Evolutionary conservation across 2,797 vertebrate genomes (phyloP).

Genomic region (Pogoniulus pusillus): DNA sequence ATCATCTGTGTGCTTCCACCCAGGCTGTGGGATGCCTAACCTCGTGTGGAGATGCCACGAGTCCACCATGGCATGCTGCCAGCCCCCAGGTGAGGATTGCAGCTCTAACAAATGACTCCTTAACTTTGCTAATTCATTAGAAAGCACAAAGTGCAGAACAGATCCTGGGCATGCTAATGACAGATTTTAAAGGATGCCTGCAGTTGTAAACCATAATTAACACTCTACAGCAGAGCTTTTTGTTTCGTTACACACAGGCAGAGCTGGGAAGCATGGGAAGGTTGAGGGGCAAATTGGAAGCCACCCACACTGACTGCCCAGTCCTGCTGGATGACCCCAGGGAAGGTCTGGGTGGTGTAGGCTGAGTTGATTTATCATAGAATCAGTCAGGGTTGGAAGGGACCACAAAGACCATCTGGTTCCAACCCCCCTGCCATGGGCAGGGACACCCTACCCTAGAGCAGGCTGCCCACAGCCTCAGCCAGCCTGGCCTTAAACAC

Average conservation of each 20-base stretch:
- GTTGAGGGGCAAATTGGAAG: neutral
- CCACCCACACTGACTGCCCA: neutral
- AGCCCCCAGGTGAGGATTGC: neutral
- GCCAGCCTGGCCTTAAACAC: too few relatives aligned
- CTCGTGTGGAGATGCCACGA: fast-evolving
- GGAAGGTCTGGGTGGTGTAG: neutral
- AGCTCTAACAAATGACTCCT: slow-evolving; percentile 19
- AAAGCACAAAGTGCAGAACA: slow-evolving; percentile 18
- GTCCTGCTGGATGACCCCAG: neutral
- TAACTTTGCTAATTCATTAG: slow-evolving; percentile 49
- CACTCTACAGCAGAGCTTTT: slow-evolving; percentile 4
- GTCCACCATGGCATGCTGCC: neutral
- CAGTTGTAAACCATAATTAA: slow-evolving; percentile 47
- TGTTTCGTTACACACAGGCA: neutral
- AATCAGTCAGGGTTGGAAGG: too few relatives aligned
- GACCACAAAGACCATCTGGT: too few relatives aligned
- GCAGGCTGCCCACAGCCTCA: too few relatives aligned
- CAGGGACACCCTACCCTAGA: too few relatives aligned
- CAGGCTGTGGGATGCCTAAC: neutral
- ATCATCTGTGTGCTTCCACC: neutral
- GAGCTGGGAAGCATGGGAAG: neutral
- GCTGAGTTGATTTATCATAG: neutral
- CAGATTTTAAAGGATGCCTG: slow-evolving; percentile 64
- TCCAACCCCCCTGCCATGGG: too few relatives aligned
- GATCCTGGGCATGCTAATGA: slow-evolving; percentile 48